Percentiles rank a stretch among this genome's conserved stretches.
These are phyloP conservation scores for Caranx melampygus DNA, from an alignment of 2,113 vertebrate species.

Conservation along the genomic window DNA sequence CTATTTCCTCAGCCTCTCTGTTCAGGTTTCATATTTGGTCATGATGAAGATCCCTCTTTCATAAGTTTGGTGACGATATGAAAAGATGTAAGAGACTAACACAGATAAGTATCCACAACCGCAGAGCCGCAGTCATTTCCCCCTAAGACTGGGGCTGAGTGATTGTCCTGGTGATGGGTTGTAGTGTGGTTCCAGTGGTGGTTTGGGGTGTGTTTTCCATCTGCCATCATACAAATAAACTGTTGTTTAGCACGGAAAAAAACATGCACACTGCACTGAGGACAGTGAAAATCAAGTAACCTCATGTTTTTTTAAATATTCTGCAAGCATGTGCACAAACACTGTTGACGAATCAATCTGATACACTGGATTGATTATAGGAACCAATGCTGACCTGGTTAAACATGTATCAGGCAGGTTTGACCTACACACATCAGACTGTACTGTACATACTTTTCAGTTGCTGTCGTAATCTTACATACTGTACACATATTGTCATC, in stretches of 20 bases:
- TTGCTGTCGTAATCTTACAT: background rate
- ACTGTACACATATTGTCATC: no score
- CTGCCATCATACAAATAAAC: background rate
- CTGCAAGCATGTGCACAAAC: background rate
- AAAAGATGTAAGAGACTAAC: background rate
- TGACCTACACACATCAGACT: no score
- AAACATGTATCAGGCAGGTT: background rate
- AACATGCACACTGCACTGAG: background rate
- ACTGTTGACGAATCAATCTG: background rate
- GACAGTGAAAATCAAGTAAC: background rate
- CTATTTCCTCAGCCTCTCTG: background rate
- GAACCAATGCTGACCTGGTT: background rate
- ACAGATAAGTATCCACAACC: slow-evolving; percentile 2
- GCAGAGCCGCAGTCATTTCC: slow-evolving; percentile 16
- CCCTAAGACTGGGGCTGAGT: background rate
- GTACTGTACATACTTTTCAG: background rate
- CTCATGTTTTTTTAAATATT: background rate
- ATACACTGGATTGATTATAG: background rate
- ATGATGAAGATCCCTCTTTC: background rate
- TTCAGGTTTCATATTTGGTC: background rate
- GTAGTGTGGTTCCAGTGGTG: background rate
- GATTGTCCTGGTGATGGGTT: background rate
- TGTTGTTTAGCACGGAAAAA: background rate
- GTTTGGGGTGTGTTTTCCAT: slow-evolving; percentile 5
- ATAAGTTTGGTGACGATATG: background rate